Evolutionary conservation across 2,113 vertebrate genomes (phyloP).

Genomic region (Crocuta crocuta): DNA sequence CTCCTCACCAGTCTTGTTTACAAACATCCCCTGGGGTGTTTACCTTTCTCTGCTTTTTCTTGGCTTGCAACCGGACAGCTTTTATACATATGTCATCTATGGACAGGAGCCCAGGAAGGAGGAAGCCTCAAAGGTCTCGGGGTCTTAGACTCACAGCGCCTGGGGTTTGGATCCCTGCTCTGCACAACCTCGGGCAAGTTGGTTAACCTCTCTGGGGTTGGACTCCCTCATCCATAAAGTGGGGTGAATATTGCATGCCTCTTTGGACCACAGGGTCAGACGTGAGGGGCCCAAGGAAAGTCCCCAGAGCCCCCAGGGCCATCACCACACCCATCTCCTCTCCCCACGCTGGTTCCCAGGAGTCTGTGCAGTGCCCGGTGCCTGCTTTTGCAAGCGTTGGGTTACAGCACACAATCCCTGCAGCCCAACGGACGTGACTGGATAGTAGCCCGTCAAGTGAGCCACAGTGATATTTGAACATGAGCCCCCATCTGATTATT

Average conservation of each 20-base stretch:
- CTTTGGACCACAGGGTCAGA: neutral
- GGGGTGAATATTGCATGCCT: neutral
- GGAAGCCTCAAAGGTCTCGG: neutral
- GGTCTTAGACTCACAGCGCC: neutral
- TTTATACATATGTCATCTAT: rapidly evolving
- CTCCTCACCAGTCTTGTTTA: neutral
- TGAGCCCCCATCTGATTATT: neutral
- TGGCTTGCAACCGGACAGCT: too few species aligned
- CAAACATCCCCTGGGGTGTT: rapidly evolving
- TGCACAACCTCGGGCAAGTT: neutral
- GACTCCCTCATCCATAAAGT: neutral
- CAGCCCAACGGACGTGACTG: neutral
- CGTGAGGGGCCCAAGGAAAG: neutral
- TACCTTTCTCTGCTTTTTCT: neutral
- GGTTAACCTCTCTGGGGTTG: neutral
- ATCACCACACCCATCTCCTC: neutral
- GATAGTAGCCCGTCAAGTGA: conserved; percentile 27
- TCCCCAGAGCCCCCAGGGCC: rapidly evolving
- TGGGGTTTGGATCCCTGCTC: neutral
- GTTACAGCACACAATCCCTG: neutral
- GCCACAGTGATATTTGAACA: conserved; percentile 57
- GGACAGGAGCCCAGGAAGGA: rapidly evolving
- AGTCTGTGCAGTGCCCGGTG: rapidly evolving
- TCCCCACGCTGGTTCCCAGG: neutral
- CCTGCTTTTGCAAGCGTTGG: neutral